phyloP scores from a whole-genome alignment of 1,140 invertebrate genomes.

The Bombus huntii region DNA sequence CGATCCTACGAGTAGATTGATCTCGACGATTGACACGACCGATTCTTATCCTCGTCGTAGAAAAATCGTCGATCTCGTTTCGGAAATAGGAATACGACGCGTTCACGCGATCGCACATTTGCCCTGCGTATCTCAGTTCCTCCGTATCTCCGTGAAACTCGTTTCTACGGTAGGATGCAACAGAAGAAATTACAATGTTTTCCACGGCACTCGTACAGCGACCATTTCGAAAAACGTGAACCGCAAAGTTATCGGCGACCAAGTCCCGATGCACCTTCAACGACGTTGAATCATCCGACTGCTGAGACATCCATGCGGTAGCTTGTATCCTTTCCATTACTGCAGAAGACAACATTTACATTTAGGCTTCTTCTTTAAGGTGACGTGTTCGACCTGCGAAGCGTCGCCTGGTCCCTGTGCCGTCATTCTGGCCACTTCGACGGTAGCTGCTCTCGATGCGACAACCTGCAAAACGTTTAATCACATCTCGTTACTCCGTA shows the following conservation, averaged over 20 bases:
- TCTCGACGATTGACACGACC: neutral
- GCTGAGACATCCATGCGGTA: constrained; percentile 4
- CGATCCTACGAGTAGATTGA: too few relatives aligned
- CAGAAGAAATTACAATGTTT: neutral
- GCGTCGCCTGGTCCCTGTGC: constrained; percentile 88
- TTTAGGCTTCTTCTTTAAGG: constrained; percentile 94
- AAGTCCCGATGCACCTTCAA: constrained; percentile 6
- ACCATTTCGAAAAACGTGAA: constrained; percentile 6
- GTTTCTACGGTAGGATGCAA: neutral
- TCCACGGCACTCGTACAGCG: constrained; percentile 8
- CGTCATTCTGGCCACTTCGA: constrained; percentile 89
- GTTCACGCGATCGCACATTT: neutral
- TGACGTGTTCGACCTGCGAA: constrained; percentile 91
- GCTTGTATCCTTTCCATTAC: constrained; percentile 82
- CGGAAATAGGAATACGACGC: neutral
- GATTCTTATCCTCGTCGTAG: neutral
- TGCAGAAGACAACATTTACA: constrained; percentile 95
- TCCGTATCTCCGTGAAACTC: neutral
- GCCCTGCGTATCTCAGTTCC: neutral
- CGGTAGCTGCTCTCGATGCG: constrained; percentile 81
- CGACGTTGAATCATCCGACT: constrained; percentile 32
- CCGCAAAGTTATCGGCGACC: constrained; percentile 5
- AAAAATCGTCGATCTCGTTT: neutral
- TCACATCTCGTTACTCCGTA: too few relatives aligned
- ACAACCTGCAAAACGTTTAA: constrained; percentile 65